Evolutionary conservation across 53 echinoderm and acorn worm species (phyloP).

Genomic region (Stichopus horrens): DNA sequence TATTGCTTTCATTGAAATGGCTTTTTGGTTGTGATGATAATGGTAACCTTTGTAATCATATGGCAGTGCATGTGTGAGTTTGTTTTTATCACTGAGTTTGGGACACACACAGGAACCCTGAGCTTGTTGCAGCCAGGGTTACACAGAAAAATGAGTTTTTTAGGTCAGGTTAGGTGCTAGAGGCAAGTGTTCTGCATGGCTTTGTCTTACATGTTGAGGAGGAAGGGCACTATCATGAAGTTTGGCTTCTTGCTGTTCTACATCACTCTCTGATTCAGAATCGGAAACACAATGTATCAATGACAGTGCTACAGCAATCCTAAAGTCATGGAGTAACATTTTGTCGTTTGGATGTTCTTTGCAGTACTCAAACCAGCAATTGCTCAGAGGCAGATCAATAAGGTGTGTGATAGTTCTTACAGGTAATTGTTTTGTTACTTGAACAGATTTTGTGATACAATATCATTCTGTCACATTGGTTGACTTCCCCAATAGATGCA

Average conservation of each 20-base stretch:
- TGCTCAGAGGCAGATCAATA: conserved; percentile 28
- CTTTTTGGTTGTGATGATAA: too few relatives aligned
- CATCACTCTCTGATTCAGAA: background rate
- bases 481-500: conserved; percentile 34
- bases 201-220: background rate
- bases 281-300: conserved; percentile 9
- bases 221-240: background rate
- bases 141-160: too few relatives aligned
- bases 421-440: conserved; percentile 31
- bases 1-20: too few relatives aligned
- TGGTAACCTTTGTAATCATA: too few relatives aligned
- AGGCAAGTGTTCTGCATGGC: too few relatives aligned
- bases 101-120: too few relatives aligned
- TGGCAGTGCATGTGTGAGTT: too few relatives aligned
- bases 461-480: conserved; percentile 32
- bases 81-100: too few relatives aligned
- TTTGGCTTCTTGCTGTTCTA: background rate
- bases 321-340: conserved; percentile 10
- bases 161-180: too few relatives aligned
- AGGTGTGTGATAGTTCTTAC: conserved; percentile 33
- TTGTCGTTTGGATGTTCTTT: background rate
- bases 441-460: conserved; percentile 19
- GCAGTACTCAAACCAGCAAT: conserved; percentile 42
- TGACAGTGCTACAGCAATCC: background rate
- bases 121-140: too few relatives aligned